Evolutionary conservation across 2,888 invertebrate species (phyloP).

Genomic region (Xylocampa areola): DNA sequence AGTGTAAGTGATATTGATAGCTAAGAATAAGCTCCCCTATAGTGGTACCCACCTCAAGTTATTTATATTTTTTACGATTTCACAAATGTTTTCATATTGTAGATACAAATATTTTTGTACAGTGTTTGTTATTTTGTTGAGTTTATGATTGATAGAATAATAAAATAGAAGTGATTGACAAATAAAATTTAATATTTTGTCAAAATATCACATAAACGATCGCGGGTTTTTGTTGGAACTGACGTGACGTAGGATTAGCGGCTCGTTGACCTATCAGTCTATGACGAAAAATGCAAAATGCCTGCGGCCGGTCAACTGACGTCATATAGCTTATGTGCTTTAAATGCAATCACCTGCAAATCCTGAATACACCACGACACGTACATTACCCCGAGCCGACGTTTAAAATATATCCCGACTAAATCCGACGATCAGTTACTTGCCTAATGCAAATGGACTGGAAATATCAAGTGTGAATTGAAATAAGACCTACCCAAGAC

Average conservation of each 20-base stretch:
- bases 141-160: too few species aligned
- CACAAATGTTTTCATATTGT: conserved; percentile 11
- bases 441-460: conserved; percentile 33
- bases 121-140: too few species aligned
- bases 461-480: conserved; percentile 38
- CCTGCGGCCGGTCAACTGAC: conserved; percentile 46
- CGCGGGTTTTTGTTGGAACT: conserved; percentile 34
- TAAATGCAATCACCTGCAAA: conserved; percentile 58
- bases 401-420: conserved; percentile 41
- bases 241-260: conserved; percentile 48
- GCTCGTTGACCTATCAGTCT: conserved; percentile 60
- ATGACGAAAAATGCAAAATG: conserved; percentile 63
- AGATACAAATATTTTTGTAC: conserved; percentile 1
- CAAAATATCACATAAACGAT: not conserved
- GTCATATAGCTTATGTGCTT: conserved; percentile 56
- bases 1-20: conserved; percentile 18
- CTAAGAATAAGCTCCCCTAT: conserved; percentile 14
- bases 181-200: too few species aligned
- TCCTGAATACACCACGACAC: conserved; percentile 30
- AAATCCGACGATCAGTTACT: conserved; percentile 32
- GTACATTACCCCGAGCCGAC: conserved; percentile 22
- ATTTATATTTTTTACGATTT: not conserved
- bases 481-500: conserved; percentile 9
- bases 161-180: too few species aligned
- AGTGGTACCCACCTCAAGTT: not conserved